Percentiles rank a stretch among this genome's conserved stretches.
These are phyloP conservation scores for Serripes groenlandicus DNA, from an alignment of 2,888 invertebrate species.

Conservation along the genomic window DNA sequence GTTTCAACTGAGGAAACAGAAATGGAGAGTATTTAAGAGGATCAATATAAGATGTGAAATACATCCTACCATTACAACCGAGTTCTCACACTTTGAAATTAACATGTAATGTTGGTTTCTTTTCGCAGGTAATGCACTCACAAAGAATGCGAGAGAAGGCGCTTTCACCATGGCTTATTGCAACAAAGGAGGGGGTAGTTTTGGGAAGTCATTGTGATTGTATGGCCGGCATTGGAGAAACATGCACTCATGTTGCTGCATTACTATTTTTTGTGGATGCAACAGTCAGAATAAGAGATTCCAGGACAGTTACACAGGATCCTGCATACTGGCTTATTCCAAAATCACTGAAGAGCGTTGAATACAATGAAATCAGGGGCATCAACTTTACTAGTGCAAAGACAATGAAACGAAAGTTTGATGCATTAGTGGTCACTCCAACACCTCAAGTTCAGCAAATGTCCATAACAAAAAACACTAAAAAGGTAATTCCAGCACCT, in stretches of 20 bases:
- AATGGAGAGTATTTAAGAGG: too few species aligned
- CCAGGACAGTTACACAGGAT: conserved; percentile 53
- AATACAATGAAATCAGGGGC: neutral
- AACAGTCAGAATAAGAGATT: conserved; percentile 32
- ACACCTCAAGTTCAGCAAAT: too few species aligned
- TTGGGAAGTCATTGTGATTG: conserved; percentile 58
- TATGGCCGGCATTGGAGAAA: conserved; percentile 65
- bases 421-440: neutral
- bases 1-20: too few species aligned
- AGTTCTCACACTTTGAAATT: too few species aligned
- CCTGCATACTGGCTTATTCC: conserved; percentile 52
- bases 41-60: too few species aligned
- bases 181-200: conserved; percentile 30
- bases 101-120: too few species aligned
- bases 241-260: conserved; percentile 60
- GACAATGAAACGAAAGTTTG: conserved; percentile 84
- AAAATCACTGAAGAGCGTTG: neutral
- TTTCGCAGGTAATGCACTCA: conserved; percentile 52
- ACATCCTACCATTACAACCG: too few species aligned
- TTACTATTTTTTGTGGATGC: conserved; percentile 62
- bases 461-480: neutral
- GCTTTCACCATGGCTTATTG: conserved; percentile 37
- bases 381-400: conserved; percentile 16
- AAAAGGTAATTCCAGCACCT: neutral
- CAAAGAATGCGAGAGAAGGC: conserved; percentile 35